phyloP scores from a whole-genome alignment of 2,888 invertebrate genomes.

The Cheiracanthium punctorium region DNA sequence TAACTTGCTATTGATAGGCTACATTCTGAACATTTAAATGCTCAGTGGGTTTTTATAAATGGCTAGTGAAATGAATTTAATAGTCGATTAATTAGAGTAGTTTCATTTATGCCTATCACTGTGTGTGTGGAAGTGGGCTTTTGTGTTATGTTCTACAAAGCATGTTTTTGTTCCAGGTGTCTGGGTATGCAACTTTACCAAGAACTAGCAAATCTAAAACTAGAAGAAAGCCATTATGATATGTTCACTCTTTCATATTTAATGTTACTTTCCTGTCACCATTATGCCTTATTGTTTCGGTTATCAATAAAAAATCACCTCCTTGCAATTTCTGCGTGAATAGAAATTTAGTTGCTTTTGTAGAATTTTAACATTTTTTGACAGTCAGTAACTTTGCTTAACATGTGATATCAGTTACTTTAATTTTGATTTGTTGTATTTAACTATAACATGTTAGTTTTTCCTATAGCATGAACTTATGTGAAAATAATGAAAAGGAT shows the following conservation, averaged over 20 bases:
- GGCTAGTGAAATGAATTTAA: too few relatives aligned
- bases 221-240: constrained; percentile 76
- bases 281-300: constrained; percentile 65
- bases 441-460: not conserved
- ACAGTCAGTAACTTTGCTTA: not conserved
- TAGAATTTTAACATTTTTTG: not conserved
- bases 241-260: constrained; percentile 30
- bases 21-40: too few relatives aligned
- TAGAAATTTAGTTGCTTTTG: constrained; percentile 34
- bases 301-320: constrained; percentile 16
- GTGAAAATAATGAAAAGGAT: not conserved
- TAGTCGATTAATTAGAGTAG: too few relatives aligned
- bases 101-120: too few relatives aligned
- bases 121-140: too few relatives aligned
- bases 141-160: constrained; percentile 32
- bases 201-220: constrained; percentile 85
- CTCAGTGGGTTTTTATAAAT: too few relatives aligned
- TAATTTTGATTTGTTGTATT: not conserved
- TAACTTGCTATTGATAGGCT: too few relatives aligned
- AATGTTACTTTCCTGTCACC: constrained; percentile 51
- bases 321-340: constrained; percentile 39
- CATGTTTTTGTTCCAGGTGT: constrained; percentile 81
- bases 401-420: not conserved
- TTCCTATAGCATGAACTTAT: not conserved
- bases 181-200: constrained; percentile 83